Conservation (phyloP, 1,140 invertebrate species). For the Stegodyphus dumicola region DNA sequence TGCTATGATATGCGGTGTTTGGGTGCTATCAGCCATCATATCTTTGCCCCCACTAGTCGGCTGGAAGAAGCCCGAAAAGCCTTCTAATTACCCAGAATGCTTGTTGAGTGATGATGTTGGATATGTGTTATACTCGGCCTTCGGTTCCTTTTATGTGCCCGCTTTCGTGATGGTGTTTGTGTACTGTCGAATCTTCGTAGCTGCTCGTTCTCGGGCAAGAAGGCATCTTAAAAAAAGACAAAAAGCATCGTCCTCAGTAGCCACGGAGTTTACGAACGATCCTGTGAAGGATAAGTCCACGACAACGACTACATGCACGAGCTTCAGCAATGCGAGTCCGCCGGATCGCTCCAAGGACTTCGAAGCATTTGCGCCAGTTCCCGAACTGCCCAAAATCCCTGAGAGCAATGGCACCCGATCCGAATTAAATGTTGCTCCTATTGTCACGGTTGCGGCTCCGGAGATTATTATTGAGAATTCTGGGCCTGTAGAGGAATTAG, state of each 20-base stretch:
- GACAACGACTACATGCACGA: slow-evolving; percentile 63
- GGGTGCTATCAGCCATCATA: slow-evolving; percentile 60
- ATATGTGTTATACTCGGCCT: slow-evolving; percentile 96
- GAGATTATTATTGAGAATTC: slow-evolving; percentile 48
- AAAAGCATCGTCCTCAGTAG: not conserved
- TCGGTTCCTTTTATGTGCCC: slow-evolving; percentile 98
- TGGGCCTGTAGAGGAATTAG: not conserved
- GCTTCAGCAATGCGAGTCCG: slow-evolving; percentile 65
- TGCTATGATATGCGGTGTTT: slow-evolving; percentile 81
- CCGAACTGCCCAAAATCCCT: slow-evolving; percentile 16
- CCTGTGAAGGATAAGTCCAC: slow-evolving; percentile 62
- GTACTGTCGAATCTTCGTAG: slow-evolving; percentile 98
- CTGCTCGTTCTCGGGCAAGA: slow-evolving; percentile 88
- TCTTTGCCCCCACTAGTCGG: slow-evolving; percentile 59
- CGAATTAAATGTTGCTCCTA: not conserved
- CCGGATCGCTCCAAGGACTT: slow-evolving; percentile 59
- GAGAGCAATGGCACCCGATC: slow-evolving; percentile 42
- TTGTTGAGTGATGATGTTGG: slow-evolving; percentile 87
- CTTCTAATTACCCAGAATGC: slow-evolving; percentile 56
- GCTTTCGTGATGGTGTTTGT: slow-evolving; percentile 99
- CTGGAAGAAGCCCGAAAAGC: slow-evolving; percentile 61
- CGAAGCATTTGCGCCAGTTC: slow-evolving; percentile 17
- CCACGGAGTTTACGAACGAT: slow-evolving; percentile 54
- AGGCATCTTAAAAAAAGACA: slow-evolving; percentile 67
- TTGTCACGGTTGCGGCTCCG: slow-evolving; percentile 19